Conservation (phyloP, 2,888 invertebrate species). For the Podabrus alpinus region DNA sequence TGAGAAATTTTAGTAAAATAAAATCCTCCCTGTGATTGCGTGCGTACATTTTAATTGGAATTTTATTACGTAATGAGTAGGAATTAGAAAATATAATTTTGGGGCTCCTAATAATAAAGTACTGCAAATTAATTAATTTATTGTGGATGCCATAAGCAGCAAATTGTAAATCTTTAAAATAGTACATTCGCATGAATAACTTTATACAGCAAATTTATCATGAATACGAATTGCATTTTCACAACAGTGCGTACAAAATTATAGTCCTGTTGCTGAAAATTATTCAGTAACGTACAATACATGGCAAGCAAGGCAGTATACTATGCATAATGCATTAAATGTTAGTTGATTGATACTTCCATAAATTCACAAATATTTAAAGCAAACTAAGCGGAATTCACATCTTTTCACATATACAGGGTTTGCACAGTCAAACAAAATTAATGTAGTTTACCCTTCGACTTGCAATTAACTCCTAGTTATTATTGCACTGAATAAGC, state of each 20-base stretch:
- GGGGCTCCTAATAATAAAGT: background rate
- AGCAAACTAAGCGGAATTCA: background rate
- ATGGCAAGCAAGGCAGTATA: background rate
- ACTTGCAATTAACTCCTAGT: too few relatives aligned
- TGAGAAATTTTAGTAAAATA: background rate
- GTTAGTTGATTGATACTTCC: background rate
- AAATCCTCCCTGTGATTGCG: too few relatives aligned
- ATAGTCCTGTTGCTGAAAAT: background rate
- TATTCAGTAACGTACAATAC: background rate
- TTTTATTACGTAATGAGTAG: background rate
- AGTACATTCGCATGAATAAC: background rate
- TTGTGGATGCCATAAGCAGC: background rate
- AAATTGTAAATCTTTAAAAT: background rate
- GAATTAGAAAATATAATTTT: background rate
- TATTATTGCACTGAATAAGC: too few relatives aligned
- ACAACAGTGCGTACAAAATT: background rate
- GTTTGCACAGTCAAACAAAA: too few relatives aligned
- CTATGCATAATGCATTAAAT: slow-evolving; percentile 3
- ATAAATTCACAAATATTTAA: background rate
- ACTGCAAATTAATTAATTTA: background rate
- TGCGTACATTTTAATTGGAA: too few relatives aligned
- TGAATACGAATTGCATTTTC: background rate
- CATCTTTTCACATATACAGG: background rate
- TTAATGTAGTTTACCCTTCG: too few relatives aligned
- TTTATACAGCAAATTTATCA: background rate